Base-by-base conservation (phyloP, 1,140 invertebrate species). In the Ditylenchus dipsaci region DNA sequence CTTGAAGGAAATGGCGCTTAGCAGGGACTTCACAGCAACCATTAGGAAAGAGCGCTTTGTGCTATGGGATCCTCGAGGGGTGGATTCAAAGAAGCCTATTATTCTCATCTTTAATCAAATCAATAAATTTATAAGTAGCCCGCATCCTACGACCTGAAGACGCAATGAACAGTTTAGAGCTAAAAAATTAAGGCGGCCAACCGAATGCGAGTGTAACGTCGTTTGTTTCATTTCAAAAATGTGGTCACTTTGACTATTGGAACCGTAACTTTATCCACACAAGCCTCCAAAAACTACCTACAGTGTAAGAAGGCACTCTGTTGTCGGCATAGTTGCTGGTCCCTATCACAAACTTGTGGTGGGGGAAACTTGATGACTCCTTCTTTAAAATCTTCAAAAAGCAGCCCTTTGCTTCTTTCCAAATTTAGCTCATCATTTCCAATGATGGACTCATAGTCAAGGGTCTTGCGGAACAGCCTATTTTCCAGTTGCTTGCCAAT, bases 271-370 rank as follows among this genome's bases (percentile, higher is more conserved):
- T 38, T 5, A 5, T 38, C 3, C 11, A 11, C 33, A 38, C 33
- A 5, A n/a, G 33, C 3, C 3, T 38, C 33, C 3, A 11, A 3
- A 38, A 38, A 38, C 33, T 11, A 38, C 33, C 9, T 66, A 78
- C 75, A n/a, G 75, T 76, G 33, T 76, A 76, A 11, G 75, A 76
- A 63, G 75, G 75, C 33, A 76, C 64, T 60, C 75, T 27, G 38
- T 79, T 67, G n/a, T 42, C 19, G 1, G 56, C 60, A 45, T 78
- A 76, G 17, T n/a, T 9, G 62, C 62, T 76, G 26, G 59, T 78
- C 19, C 58, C 69, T 11, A 62, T 27, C 7, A 58, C 3, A 47
- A 78, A 76, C 38, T 76, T 76, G 64, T 76, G 76, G 75, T 76
- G 17, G 75, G 75, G 75, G 75, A 59, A 76, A 76, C 11, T 49